Conservation (phyloP, 2,888 invertebrate genomes). For the Tipula unca region DNA sequence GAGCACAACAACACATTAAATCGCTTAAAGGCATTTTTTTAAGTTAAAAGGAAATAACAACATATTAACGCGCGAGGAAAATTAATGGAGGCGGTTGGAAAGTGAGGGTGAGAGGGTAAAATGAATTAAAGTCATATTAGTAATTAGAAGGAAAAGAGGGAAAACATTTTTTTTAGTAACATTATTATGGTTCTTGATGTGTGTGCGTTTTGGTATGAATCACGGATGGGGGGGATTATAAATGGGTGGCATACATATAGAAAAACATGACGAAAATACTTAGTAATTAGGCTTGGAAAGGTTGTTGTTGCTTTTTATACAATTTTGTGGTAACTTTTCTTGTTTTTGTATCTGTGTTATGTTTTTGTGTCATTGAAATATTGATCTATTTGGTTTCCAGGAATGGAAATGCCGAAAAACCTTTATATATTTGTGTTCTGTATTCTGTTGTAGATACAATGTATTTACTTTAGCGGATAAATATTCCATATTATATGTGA, state of each 20-base stretch:
- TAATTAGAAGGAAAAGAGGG: neutral
- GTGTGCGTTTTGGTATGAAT: neutral
- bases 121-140: conserved; percentile 14
- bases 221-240: neutral
- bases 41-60: neutral
- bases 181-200: neutral
- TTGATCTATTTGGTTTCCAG: neutral
- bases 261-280: neutral
- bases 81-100: neutral
- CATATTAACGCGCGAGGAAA: conserved; percentile 8
- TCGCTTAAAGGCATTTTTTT: neutral
- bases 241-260: neutral
- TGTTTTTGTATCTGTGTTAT: neutral
- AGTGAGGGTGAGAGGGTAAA: neutral
- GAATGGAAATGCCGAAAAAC: neutral
- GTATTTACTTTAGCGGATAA: neutral
- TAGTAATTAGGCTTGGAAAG: neutral
- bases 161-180: neutral
- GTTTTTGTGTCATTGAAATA: neutral
- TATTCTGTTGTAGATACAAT: neutral
- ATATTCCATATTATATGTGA: neutral
- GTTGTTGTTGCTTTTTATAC: neutral
- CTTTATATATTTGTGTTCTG: neutral
- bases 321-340: neutral
- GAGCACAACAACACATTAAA: neutral